Evolutionary conservation across 2,797 vertebrate genomes (phyloP), one percentile per base, ranked within the genome.

Genomic region (Coilia nasus): DNA sequence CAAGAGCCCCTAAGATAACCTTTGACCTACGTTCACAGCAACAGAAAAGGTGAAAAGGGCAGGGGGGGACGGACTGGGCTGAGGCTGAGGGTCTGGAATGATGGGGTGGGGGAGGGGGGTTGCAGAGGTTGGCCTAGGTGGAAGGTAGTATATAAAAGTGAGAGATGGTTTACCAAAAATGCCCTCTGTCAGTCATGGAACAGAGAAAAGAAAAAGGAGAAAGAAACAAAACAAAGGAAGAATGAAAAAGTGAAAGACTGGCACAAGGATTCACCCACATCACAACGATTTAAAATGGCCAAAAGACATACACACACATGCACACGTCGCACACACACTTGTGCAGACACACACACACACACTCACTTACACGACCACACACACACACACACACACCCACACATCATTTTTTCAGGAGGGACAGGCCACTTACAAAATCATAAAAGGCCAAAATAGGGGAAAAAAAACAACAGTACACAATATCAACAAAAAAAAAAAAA

Each of bases 161-260:
- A 95, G 93, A 93, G 93, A 95, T 96, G 94, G 90, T 96, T 96
- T 96, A 96, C 96, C 96, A 96, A 96, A 95, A 95, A 96, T 93
- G 94, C 96, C 96, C 95, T 96, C 96, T 96, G 96, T 94, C 95
- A 95, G 96, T 95, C 95, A 95, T 95, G 95, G 92, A 94, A 95
- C 93, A 95, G 93, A 95, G 94, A 86, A 94, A 92, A 96, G 89
- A 90, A 92, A 90, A 93, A 92, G 92, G 86, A 92, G 92, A 94
- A 92, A 93, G 93, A 87, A 92, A 92, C 87, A 90, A 96, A 90
- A 91, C 2, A 93, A 94, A 94, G 93, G 84, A 85, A 82, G 85
- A 80, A 88, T 84, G 88, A 88, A 75, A 94, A 93, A 91, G 92
- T 94, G 92, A 93, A 90, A 91, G 93, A 94, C 91, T 91, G 90